phyloP scores from a whole-genome alignment of 2,797 vertebrate genomes.

The Scolopax bukidnonensis region DNA sequence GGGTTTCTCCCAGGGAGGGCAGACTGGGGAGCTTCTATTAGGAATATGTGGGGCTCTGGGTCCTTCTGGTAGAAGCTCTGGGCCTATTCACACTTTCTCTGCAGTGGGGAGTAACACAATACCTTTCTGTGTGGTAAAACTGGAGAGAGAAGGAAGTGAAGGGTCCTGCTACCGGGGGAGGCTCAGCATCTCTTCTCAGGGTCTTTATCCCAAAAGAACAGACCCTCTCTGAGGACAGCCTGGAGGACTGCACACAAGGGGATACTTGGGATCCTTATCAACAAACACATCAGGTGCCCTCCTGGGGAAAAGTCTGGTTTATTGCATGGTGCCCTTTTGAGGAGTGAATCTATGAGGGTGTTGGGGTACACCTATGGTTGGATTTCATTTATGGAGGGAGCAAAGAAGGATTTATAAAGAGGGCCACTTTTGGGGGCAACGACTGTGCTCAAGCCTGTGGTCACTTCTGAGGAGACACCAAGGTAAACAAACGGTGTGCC shows the following conservation, averaged over 20 bases:
- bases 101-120: background rate
- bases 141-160: background rate
- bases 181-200: background rate
- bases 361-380: background rate
- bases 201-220: background rate
- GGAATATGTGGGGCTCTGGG: background rate
- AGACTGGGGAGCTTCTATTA: background rate
- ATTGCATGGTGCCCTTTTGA: background rate
- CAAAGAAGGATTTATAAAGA: background rate
- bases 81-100: background rate
- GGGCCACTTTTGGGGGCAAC: background rate
- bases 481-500: background rate
- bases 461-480: background rate
- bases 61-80: background rate
- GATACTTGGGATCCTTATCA: background rate
- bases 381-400: background rate
- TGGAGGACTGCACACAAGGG: background rate
- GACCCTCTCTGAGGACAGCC: background rate
- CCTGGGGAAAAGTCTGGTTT: background rate
- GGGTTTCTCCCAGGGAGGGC: background rate
- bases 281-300: fast-evolving
- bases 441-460: background rate
- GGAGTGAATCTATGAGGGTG: background rate
- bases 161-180: background rate
- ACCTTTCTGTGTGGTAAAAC: background rate